Conservation (phyloP, 2,888 invertebrate species). For the Ditula angustiorana region DNA sequence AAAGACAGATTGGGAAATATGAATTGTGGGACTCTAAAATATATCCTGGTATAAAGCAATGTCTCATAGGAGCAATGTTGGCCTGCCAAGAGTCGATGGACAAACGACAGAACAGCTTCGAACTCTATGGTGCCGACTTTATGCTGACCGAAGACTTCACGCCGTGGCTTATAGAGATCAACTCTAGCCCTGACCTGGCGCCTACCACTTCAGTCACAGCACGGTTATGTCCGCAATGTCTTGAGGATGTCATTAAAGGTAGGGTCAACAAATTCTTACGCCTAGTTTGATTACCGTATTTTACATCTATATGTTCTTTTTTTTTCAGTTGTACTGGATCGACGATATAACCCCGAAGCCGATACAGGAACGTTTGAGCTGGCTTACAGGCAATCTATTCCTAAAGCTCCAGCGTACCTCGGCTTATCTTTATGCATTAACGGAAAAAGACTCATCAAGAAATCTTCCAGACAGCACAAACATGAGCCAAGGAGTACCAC, state of each 20-base stretch:
- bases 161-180: constrained; percentile 98
- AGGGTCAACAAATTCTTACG: too few species aligned
- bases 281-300: background rate
- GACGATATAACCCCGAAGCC: constrained; percentile 88
- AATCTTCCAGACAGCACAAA: constrained; percentile 67
- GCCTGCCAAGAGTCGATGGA: constrained; percentile 95
- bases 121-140: constrained; percentile 97
- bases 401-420: constrained; percentile 92
- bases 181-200: constrained; percentile 96
- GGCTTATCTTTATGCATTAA: constrained; percentile 89
- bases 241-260: constrained; percentile 97
- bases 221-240: constrained; percentile 92
- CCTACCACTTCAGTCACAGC: constrained; percentile 96
- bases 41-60: constrained; percentile 95
- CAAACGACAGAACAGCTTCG: constrained; percentile 92
- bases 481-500: constrained; percentile 69
- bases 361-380: constrained; percentile 93
- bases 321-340: constrained; percentile 91
- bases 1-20: constrained; percentile 89
- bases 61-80: constrained; percentile 91
- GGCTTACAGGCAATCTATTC: constrained; percentile 91
- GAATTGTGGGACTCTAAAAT: constrained; percentile 94
- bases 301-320: constrained; percentile 30
- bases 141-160: constrained; percentile 95
- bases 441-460: constrained; percentile 86